These are phyloP conservation scores for Lerema accius DNA, from an alignment of 1,140 invertebrate genomes.

Conservation along the genomic window DNA sequence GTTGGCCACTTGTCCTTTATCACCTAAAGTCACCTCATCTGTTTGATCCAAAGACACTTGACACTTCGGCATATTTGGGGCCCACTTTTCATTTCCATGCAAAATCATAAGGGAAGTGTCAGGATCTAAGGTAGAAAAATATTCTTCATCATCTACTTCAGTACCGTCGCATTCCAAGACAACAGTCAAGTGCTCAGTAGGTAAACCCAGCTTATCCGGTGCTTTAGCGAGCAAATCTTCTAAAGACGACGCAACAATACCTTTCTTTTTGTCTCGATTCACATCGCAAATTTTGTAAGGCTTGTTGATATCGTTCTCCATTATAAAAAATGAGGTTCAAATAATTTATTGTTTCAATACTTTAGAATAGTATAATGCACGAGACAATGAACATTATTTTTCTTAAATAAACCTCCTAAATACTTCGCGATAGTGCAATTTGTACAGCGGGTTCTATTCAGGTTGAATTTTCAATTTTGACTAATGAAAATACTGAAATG, in stretches of 20 bases:
- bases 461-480: constrained; percentile 9
- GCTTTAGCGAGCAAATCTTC: constrained; percentile 89
- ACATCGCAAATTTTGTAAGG: constrained; percentile 85
- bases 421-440: neutral
- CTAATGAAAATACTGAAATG: constrained; percentile 12
- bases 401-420: constrained; percentile 1
- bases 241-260: constrained; percentile 89
- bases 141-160: constrained; percentile 94
- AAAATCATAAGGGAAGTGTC: constrained; percentile 92
- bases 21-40: constrained; percentile 84
- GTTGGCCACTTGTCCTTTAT: constrained; percentile 84
- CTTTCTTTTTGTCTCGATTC: constrained; percentile 90
- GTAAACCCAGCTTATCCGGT: constrained; percentile 86
- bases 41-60: constrained; percentile 87
- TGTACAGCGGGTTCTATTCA: too few relatives aligned
- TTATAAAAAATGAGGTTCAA: constrained; percentile 44
- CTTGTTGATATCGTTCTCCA: constrained; percentile 79
- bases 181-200: constrained; percentile 86
- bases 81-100: constrained; percentile 89
- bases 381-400: constrained; percentile 23
- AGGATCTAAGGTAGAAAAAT: constrained; percentile 91
- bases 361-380: constrained; percentile 8
- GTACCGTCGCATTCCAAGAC: constrained; percentile 93
- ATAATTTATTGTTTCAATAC: neutral
- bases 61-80: constrained; percentile 79